Base-by-base conservation (phyloP, 2,888 invertebrate genomes). In the Megalurothrips usitatus region DNA sequence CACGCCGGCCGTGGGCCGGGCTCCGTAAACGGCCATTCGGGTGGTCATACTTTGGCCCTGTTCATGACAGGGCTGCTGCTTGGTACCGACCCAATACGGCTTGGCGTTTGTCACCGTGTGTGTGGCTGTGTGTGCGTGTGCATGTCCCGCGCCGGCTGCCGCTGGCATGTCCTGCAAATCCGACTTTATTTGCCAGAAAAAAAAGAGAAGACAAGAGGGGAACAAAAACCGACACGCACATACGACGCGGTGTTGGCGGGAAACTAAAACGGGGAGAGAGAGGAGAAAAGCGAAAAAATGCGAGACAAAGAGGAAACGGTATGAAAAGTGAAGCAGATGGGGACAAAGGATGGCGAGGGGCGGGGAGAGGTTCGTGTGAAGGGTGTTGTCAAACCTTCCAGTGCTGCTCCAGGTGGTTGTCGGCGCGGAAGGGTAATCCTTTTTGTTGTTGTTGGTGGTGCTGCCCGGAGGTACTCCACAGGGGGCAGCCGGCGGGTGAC, bases 111-210 rank as follows among this genome's bases (percentile, higher is more conserved):
- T 43, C 34, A 43, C 34, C 14, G 58, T 19, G 58, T 58, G 58
- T 58, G 58, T 58, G 14, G 11, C 0, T 19, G 19, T 19, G 52
- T 83, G 83, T 82, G 83, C 81, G 82, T 83, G 82, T 83, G 79
- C 78, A 80, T 43, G 34, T 43, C 6, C 34, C 34, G 34, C 17
- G 58, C 58, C 58, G 23, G 68, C 68, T 75, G 68, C 68, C 26
- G 68, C 68, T 75, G 68, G 68, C 68, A 75, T 75, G 23, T 75
- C 68, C 68, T 75, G 68, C 12, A 75, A 75, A 75, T 26, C 68
- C 68, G 68, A 75, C 68, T 75, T 75, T 75, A 75, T 75, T 75
- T 23, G 68, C 68, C 68, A 75, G 68, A 10, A 75, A 75, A 75
- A 26, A 75, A 75, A 75, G 9, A 23, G 10, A 9, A n/a, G 6